phyloP scores from a whole-genome alignment of 2,113 vertebrate species.

The Archocentrus centrarchus region DNA sequence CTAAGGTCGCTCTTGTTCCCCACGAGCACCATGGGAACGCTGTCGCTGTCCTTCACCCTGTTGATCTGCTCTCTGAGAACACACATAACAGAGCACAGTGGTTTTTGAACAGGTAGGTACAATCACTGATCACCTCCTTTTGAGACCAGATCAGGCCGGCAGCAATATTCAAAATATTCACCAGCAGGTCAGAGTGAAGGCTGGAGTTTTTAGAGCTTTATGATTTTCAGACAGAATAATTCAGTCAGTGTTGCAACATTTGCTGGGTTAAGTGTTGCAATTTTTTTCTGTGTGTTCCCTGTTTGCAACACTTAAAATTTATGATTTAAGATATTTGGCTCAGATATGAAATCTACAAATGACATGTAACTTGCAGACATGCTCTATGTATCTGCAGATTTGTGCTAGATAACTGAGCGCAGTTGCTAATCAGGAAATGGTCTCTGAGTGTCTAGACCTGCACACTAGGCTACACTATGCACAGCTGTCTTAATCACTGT shows the following conservation, averaged over 20 bases:
- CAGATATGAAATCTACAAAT: neutral
- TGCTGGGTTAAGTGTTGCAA: neutral
- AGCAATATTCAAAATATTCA: neutral
- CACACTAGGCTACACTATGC: neutral
- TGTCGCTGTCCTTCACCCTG: conserved; percentile 89
- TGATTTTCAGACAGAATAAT: neutral
- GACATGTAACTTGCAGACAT: neutral
- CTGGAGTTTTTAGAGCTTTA: neutral
- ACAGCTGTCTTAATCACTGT: neutral
- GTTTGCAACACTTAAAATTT: neutral
- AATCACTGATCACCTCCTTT: neutral
- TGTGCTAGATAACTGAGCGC: neutral
- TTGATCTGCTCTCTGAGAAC: conserved; percentile 87
- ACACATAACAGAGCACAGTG: neutral
- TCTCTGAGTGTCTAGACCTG: neutral
- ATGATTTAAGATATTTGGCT: neutral
- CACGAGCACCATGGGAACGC: conserved; percentile 88
- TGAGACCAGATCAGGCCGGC: neutral
- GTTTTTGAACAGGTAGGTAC: neutral
- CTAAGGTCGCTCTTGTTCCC: conserved; percentile 88
- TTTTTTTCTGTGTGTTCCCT: neutral
- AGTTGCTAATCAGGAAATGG: conserved; percentile 30
- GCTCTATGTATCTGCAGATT: neutral
- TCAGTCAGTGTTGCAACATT: neutral
- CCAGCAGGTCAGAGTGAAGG: neutral